These are phyloP conservation scores for Heliconius hortense DNA, from an alignment of 2,888 invertebrate genomes.

Conservation along the genomic window DNA sequence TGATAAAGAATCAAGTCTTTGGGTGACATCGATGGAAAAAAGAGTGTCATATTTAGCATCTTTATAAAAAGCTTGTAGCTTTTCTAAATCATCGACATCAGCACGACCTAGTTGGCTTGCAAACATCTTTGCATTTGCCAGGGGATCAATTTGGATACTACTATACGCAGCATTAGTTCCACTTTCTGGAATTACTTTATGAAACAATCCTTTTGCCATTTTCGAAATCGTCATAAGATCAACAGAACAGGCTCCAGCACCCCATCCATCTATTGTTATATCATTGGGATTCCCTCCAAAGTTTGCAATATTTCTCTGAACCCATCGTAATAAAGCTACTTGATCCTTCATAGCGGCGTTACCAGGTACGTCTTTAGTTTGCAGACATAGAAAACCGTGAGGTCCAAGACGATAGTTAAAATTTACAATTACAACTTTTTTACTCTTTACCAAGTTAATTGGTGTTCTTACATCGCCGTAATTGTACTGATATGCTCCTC, in stretches of 20 bases:
- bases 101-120: conserved; percentile 51
- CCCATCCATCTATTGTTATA: no score
- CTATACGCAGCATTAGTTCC: conserved; percentile 51
- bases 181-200: conserved; percentile 48
- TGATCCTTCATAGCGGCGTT: conserved; percentile 47
- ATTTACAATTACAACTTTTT: no score
- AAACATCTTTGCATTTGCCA: conserved; percentile 53
- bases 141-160: conserved; percentile 55
- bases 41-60: conserved; percentile 46
- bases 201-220: no score
- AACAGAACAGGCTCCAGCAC: no score
- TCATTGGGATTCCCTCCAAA: no score
- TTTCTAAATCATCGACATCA: conserved; percentile 50
- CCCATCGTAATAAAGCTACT: no score
- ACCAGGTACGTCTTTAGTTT: conserved; percentile 47
- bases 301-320: no score
- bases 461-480: conserved; percentile 45
- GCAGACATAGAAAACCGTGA: no score
- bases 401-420: no score
- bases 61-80: conserved; percentile 47
- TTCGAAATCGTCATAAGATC: no score
- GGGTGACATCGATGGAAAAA: conserved; percentile 20
- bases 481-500: conserved; percentile 63
- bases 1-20: no score
- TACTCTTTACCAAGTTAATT: no score